Base-by-base conservation (phyloP, 2,113 vertebrate genomes). In the Chaetura pelagica region DNA sequence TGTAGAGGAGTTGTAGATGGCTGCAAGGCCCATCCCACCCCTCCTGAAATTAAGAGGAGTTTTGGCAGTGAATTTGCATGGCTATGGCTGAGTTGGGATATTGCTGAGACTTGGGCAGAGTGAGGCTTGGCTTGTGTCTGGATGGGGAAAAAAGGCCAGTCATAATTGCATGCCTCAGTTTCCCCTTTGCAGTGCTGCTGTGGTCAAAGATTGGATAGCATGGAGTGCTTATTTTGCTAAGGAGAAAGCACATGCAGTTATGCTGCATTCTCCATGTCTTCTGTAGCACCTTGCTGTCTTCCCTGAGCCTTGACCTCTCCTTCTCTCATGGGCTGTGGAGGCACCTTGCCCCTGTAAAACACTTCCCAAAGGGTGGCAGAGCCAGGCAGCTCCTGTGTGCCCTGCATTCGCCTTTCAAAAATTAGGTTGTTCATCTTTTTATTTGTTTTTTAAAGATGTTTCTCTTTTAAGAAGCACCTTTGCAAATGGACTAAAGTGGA, bases 361-460 rank as follows among this genome's bases (percentile, higher is more conserved):
- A 44, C 46, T 72, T 87, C n/a, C 51, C 35, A 67, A 63, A 57
- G 23, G 16, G 59, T 20, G 32, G 69, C 49, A 89, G 52, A 78
- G 26, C 27, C 46, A 54, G 51, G 34, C 15, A 57, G 18, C 34
- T 78, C 35, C 58, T 76, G 9, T 19, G 59, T 69, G 57, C 38
- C 40, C 42, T 59, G 27, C 0, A 0, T 35, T 77, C 26, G 44
- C 20, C 30, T 77, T 68, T 77, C 51, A 46, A 54, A 73, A 91
- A 90, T 6, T 1, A 66, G 58, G 61, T 18, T 2, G 1, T 85
- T 78, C 4, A 9, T 72, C 7, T 62, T 77, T 64, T 32, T 58
- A 14, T 71, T 87, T 93, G 38, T 87, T 89, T 89, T 38, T 40
- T 63, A 52, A 78, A 84, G 34, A 74, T 42, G 32, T 59, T 52